Evolutionary conservation across 2,888 invertebrate genomes (phyloP).

Genomic region (Clepsis dumicolana): DNA sequence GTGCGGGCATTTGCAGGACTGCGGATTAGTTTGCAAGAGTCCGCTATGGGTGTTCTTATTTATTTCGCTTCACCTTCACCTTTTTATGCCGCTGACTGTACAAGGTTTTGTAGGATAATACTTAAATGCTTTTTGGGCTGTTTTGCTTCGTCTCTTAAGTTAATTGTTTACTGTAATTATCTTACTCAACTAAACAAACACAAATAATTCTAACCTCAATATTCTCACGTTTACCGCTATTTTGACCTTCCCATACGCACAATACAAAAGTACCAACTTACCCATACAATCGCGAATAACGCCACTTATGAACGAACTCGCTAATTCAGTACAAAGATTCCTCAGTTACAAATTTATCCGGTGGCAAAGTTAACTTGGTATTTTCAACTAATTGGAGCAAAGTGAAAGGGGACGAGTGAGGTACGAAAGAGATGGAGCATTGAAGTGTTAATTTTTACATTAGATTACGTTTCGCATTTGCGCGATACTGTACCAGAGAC

Average conservation of each 20-base stretch:
- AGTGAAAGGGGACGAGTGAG: conserved; percentile 30
- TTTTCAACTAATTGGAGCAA: conserved; percentile 33
- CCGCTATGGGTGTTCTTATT: too few species aligned
- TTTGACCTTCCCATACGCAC: conserved; percentile 32
- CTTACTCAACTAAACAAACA: background rate
- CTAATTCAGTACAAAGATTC: background rate
- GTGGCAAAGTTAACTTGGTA: conserved; percentile 24
- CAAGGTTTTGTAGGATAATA: background rate
- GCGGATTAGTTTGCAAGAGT: too few species aligned
- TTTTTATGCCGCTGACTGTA: background rate
- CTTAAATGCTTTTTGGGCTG: background rate
- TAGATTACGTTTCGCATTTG: conserved; percentile 11
- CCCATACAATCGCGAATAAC: background rate
- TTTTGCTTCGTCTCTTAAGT: background rate
- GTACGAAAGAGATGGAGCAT: conserved; percentile 25
- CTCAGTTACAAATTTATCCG: conserved; percentile 7
- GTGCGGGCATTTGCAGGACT: too few species aligned
- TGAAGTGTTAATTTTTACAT: conserved; percentile 32
- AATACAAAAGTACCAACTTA: conserved; percentile 22
- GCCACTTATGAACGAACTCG: background rate
- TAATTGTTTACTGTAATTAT: background rate
- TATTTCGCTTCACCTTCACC: too few species aligned
- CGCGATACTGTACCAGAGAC: conserved; percentile 2
- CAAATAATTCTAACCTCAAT: conserved; percentile 13
- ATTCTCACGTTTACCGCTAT: conserved; percentile 22